Evolutionary conservation across 2,888 invertebrate genomes (phyloP).

Genomic region (Coleophora flavipennella): DNA sequence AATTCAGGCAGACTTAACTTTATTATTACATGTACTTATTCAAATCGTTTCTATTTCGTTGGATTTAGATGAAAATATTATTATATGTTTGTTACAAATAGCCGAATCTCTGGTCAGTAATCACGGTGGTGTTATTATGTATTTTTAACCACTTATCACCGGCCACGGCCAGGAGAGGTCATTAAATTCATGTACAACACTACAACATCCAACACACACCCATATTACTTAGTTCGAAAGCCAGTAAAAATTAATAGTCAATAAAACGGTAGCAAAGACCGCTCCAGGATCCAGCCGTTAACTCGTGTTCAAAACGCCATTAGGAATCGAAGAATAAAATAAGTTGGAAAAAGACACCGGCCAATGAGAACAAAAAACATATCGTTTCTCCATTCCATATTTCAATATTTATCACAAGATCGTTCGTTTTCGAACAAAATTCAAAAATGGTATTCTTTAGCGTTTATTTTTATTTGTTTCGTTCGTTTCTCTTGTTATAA

Average conservation of each 20-base stretch:
- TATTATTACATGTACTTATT: too few relatives aligned
- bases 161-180: background rate
- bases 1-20: too few relatives aligned
- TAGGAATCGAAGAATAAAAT: conserved; percentile 34
- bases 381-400: conserved; percentile 64
- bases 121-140: too few relatives aligned
- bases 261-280: conserved; percentile 60
- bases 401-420: conserved; percentile 69
- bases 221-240: background rate
- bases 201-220: too few relatives aligned
- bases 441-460: conserved; percentile 41
- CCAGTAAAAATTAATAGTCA: conserved; percentile 44
- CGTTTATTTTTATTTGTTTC: conserved; percentile 29
- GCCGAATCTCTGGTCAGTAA: too few relatives aligned
- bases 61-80: too few relatives aligned
- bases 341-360: conserved; percentile 14
- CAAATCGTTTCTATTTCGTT: too few relatives aligned
- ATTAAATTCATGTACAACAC: conserved; percentile 1
- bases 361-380: conserved; percentile 39
- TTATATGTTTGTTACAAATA: too few relatives aligned
- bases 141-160: background rate
- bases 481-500: conserved; percentile 55
- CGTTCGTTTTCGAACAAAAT: conserved; percentile 66
- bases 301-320: conserved; percentile 48
- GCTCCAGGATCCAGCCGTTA: conserved; percentile 38